Evolutionary conservation across 2,888 invertebrate genomes (phyloP), one percentile per base, ranked within the genome.

Genomic region (Luffia ferchaultella): DNA sequence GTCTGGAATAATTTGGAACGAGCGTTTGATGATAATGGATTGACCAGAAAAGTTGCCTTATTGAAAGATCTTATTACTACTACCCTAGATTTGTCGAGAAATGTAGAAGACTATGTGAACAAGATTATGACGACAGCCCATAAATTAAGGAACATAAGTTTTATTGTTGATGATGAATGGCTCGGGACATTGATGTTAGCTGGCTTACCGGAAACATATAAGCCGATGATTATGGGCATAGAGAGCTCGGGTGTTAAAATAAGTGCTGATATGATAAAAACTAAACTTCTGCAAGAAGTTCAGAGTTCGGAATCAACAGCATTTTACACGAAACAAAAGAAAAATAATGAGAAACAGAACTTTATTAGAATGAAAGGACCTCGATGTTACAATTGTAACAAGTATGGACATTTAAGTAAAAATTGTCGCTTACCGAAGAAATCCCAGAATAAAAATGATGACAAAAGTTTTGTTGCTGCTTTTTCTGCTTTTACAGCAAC

Each of bases 401-500:
- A 30, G 30, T 12, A 30, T 30, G 30, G 30, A 30, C 30, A 30
- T 12, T 30, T n/a, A n/a, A 12, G 5, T 30, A 30, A 30, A 30
- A 30, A 30, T 43, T 43, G 17, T 43, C 43, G 43, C 7, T 3
- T 7, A 7, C 16, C 17, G 16, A 43, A 16, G n/a, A 43, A 43
- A 16, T 15, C n/a, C 12, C 12, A 30, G 30, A 30, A 30, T 30
- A 30, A 3, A 30, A 12, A 12, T 46, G 30, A 43, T 30, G 18
- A n/a, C 16, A 43, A 50, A 44, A 16, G 44, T 44, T 54, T 51
- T 46, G 49, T 50, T 46, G 51, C 52, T 52, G 52, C 46, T 41
- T 54, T 54, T 52, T 54, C 51, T 50, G 54, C 50, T 20, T 51
- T 3, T 43, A 16, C 44, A 20, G 18, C 30, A 17, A 15, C 40